Percentiles rank a stretch among this genome's conserved stretches.
Conservation (phyloP, 2,888 invertebrate species). For the Sphecodes monilicornis region DNA sequence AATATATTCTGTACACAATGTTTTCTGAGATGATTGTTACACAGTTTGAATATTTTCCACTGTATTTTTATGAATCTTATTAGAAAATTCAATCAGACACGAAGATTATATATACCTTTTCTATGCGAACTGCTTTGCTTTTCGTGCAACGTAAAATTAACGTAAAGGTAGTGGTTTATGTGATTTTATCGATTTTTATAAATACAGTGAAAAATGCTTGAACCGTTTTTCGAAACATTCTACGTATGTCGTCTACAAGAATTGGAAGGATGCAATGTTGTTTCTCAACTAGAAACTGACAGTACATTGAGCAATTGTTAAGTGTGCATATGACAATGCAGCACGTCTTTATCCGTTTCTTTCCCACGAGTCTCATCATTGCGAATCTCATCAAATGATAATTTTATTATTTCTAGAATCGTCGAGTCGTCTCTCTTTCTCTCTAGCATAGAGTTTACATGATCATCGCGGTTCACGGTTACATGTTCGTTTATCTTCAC, state of each 20-base stretch:
- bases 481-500: constrained; percentile 36
- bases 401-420: constrained; percentile 24
- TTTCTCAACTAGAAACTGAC: constrained; percentile 56
- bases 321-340: constrained; percentile 52
- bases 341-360: constrained; percentile 48
- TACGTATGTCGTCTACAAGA: constrained; percentile 46
- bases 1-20: constrained; percentile 58
- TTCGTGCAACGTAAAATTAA: background rate
- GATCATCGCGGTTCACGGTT: constrained; percentile 10
- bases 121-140: background rate
- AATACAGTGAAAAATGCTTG: constrained; percentile 48
- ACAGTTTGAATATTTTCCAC: constrained; percentile 40
- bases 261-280: constrained; percentile 61
- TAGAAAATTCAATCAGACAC: background rate
- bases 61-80: constrained; percentile 24
- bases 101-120: background rate
- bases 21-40: constrained; percentile 57
- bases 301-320: constrained; percentile 64
- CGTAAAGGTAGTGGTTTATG: background rate
- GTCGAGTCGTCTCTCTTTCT: background rate
- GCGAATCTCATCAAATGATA: constrained; percentile 15
- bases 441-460: constrained; percentile 8
- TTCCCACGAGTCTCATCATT: constrained; percentile 45
- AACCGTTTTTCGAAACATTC: constrained; percentile 44
- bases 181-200: constrained; percentile 29